phyloP scores from a whole-genome alignment of 2,113 vertebrate species.

The Oxygymnocypris stewartii region DNA sequence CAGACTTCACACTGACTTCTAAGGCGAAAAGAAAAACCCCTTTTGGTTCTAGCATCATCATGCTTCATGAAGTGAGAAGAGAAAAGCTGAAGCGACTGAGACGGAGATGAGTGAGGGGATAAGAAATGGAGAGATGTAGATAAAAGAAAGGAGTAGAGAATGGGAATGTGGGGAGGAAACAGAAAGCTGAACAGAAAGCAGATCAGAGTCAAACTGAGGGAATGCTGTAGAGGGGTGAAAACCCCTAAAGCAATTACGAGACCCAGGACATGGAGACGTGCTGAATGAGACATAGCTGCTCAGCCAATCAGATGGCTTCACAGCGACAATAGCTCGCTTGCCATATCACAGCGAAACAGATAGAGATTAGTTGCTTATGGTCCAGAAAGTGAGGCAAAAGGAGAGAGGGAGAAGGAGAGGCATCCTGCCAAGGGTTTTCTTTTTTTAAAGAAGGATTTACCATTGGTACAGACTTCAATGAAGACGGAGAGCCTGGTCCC shows the following conservation, averaged over 20 bases:
- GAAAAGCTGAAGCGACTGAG: slow-evolving; percentile 15
- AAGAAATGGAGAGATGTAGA: neutral
- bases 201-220: neutral
- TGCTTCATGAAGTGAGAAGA: neutral
- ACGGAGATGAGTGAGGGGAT: neutral
- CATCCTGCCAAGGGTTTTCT: neutral
- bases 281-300: slow-evolving; percentile 18
- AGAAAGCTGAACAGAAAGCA: slow-evolving; percentile 10
- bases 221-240: slow-evolving; percentile 24
- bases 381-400: slow-evolving; percentile 57
- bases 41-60: neutral
- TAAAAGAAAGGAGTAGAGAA: neutral
- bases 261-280: slow-evolving; percentile 21
- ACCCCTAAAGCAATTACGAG: slow-evolving; percentile 41
- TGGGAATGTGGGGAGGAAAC: neutral
- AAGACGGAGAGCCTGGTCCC: slow-evolving; percentile 43
- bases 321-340: slow-evolving; percentile 61
- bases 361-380: slow-evolving; percentile 71
- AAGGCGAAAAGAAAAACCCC: neutral
- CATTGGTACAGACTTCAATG: slow-evolving; percentile 47
- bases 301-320: slow-evolving; percentile 57
- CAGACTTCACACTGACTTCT: neutral
- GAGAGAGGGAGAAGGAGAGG: slow-evolving; percentile 26
- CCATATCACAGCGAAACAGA: slow-evolving; percentile 74
- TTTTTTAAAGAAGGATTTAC: slow-evolving; percentile 43